Conservation (phyloP, 2,888 invertebrate species). For the Operophtera brumata region DNA sequence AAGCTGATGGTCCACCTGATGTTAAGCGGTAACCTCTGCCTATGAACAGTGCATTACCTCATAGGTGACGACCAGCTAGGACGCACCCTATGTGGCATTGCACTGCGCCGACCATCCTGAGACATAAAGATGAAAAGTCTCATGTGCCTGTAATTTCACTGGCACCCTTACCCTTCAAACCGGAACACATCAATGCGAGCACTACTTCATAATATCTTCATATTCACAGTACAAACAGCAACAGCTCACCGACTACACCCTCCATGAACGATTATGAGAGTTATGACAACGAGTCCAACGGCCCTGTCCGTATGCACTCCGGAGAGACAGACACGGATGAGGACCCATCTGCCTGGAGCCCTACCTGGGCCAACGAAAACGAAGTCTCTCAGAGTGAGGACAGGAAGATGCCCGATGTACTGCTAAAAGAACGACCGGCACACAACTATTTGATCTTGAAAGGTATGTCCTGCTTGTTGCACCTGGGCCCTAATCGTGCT, state of each 20-base stretch:
- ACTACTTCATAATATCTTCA: no score
- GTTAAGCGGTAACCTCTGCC: no score
- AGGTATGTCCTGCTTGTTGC: constrained; percentile 45
- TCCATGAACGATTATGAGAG: constrained; percentile 36
- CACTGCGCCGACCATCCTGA: no score
- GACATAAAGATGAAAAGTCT: no score
- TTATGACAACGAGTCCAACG: constrained; percentile 43
- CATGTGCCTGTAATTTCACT: no score
- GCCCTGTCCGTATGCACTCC: constrained; percentile 40
- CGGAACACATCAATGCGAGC: no score
- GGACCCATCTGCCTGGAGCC: constrained; percentile 44
- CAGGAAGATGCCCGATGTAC: constrained; percentile 43
- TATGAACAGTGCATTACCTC: no score
- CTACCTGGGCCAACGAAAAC: neutral
- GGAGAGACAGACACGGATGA: constrained; percentile 60
- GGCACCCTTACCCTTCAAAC: no score
- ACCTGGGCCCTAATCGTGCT: no score
- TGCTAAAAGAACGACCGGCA: constrained; percentile 82
- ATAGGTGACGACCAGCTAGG: no score
- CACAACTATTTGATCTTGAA: constrained; percentile 84
- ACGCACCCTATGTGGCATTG: no score
- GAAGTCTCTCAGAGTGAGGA: neutral
- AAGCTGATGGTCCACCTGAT: no score
- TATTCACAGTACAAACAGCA: constrained; percentile 28
- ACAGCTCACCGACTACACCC: constrained; percentile 36